Conservation (phyloP, 1,140 invertebrate species). For the Bombus impatiens region DNA sequence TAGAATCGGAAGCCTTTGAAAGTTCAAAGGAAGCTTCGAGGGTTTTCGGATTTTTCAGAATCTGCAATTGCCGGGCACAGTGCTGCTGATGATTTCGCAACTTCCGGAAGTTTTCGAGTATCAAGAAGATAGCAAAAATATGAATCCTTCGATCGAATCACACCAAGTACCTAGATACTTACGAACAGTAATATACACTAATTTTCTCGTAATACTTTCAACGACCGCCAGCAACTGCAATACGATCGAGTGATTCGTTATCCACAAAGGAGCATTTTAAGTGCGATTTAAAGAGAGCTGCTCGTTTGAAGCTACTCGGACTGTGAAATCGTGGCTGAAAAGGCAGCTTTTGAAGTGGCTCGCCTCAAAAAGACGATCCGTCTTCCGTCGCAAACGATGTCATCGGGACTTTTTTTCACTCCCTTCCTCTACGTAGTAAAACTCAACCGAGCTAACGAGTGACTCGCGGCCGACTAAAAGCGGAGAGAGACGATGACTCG, state of each 20-base stretch:
- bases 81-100: too few species aligned
- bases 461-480: background rate
- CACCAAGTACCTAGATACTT: too few species aligned
- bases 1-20: too few species aligned
- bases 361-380: background rate
- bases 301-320: background rate
- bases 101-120: too few species aligned
- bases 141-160: too few species aligned
- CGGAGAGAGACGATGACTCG: background rate
- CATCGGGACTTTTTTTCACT: background rate
- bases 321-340: background rate
- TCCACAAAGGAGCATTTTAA: background rate
- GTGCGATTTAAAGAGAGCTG: background rate
- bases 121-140: too few species aligned
- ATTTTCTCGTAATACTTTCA: background rate
- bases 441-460: background rate
- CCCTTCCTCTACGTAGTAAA: background rate
- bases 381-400: background rate
- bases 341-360: background rate
- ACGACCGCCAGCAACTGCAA: too few species aligned
- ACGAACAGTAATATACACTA: background rate
- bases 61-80: too few species aligned
- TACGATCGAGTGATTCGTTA: background rate
- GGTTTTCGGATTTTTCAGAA: too few species aligned
- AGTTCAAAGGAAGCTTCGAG: too few species aligned